Conservation (phyloP, 2,797 vertebrate species). For the Sebastes reedi region DNA sequence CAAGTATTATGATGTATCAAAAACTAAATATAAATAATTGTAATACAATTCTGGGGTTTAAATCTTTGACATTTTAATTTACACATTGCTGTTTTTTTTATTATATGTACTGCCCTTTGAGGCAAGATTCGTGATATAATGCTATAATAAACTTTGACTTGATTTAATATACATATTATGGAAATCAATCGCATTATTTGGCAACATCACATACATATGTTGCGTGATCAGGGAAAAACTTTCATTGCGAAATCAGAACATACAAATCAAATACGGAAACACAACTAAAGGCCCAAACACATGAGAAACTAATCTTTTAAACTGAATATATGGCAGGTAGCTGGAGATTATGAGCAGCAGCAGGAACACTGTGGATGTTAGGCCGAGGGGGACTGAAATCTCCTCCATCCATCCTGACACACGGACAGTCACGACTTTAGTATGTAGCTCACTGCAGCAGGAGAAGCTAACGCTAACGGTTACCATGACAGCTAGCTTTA, state of each 20-base stretch:
- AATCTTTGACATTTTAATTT: neutral
- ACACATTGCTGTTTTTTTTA: no score
- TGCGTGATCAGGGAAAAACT: neutral
- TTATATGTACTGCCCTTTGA: no score
- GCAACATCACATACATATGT: neutral
- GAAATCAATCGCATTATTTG: neutral
- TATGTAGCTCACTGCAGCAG: slow-evolving; percentile 27
- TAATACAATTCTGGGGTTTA: neutral
- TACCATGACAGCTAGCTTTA: neutral
- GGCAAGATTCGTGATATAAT: no score
- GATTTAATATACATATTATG: neutral
- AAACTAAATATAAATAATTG: neutral
- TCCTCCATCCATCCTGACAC: slow-evolving; percentile 48
- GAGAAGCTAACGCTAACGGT: slow-evolving; percentile 28
- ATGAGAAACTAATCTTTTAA: neutral
- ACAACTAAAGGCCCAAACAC: neutral
- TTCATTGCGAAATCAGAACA: slow-evolving; percentile 38
- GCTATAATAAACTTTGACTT: no score
- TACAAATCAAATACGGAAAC: neutral
- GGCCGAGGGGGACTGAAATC: slow-evolving; percentile 56
- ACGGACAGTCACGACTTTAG: slow-evolving; percentile 74
- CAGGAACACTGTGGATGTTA: neutral
- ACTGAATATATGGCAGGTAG: neutral
- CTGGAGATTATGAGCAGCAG: neutral
- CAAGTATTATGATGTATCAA: neutral